These are phyloP conservation scores for Eristalinus sepulchralis DNA, from an alignment of 2,888 invertebrate species.

Conservation along the genomic window DNA sequence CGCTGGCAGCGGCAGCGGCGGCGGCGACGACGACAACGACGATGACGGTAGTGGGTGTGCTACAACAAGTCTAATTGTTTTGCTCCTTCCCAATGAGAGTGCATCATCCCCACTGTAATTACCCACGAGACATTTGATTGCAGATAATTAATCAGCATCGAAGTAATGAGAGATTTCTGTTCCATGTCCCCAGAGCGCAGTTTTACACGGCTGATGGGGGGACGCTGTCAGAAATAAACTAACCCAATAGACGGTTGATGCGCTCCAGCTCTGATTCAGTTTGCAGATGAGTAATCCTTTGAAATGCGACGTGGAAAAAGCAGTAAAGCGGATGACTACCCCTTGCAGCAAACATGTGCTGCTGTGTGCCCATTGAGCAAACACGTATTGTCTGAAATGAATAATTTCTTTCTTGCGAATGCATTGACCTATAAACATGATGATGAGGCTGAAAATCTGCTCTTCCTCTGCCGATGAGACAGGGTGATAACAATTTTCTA, in stretches of 20 bases:
- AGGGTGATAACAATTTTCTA: slow-evolving; percentile 10
- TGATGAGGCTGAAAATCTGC: background rate
- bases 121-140: slow-evolving; percentile 63
- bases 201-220: background rate
- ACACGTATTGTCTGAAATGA: background rate
- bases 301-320: slow-evolving; percentile 12
- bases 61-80: slow-evolving; percentile 36
- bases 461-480: background rate
- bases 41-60: slow-evolving; percentile 3
- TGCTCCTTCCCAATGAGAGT: slow-evolving; percentile 42
- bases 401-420: slow-evolving; percentile 8
- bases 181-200: slow-evolving; percentile 8
- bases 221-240: background rate
- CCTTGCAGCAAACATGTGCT: background rate
- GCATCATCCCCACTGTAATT: slow-evolving; percentile 66
- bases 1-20: background rate
- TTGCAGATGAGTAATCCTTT: slow-evolving; percentile 49
- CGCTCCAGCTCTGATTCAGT: slow-evolving; percentile 18
- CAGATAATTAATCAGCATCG: slow-evolving; percentile 68
- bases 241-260: slow-evolving; percentile 7
- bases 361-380: background rate
- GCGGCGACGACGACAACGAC: background rate
- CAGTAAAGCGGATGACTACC: slow-evolving; percentile 41
- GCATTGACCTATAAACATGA: slow-evolving; percentile 39
- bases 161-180: slow-evolving; percentile 52